phyloP scores from a whole-genome alignment of 2,113 vertebrate species.

The Sialia sialis region DNA sequence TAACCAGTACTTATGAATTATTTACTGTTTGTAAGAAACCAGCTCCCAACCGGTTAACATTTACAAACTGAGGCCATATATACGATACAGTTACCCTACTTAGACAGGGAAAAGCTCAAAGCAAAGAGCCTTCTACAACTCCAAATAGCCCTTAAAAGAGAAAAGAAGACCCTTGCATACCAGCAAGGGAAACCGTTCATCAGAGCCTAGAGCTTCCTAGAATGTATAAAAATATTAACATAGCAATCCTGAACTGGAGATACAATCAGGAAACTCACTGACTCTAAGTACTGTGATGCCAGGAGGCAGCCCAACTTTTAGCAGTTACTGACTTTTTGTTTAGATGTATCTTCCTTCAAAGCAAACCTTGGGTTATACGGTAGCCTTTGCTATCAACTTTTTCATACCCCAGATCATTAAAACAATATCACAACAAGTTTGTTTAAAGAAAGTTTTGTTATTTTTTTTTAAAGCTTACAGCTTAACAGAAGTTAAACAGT shows the following conservation, averaged over 20 bases:
- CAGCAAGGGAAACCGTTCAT: neutral
- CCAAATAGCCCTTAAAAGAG: neutral
- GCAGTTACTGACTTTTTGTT: neutral
- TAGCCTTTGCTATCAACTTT: neutral
- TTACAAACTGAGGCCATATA: neutral
- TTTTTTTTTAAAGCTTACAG: neutral
- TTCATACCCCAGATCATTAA: neutral
- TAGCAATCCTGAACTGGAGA: neutral
- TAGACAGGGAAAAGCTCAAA: neutral
- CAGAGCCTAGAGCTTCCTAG: neutral
- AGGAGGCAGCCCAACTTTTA: neutral
- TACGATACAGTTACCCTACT: neutral
- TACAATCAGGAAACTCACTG: neutral
- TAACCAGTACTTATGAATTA: neutral
- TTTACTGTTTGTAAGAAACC: neutral
- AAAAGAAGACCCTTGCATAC: neutral
- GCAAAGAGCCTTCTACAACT: neutral
- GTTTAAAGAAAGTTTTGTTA: rapidly evolving
- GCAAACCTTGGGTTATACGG: neutral
- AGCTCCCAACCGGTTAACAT: neutral
- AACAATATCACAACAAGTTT: neutral
- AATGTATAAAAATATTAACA: neutral
- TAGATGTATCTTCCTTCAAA: neutral
- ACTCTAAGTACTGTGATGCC: neutral
- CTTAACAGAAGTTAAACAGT: neutral